A percentile compares a stretch with the other conserved stretches of the same genome.
phyloP scores from a whole-genome alignment of 1,140 invertebrate species.

The Notospermus geniculatus region DNA sequence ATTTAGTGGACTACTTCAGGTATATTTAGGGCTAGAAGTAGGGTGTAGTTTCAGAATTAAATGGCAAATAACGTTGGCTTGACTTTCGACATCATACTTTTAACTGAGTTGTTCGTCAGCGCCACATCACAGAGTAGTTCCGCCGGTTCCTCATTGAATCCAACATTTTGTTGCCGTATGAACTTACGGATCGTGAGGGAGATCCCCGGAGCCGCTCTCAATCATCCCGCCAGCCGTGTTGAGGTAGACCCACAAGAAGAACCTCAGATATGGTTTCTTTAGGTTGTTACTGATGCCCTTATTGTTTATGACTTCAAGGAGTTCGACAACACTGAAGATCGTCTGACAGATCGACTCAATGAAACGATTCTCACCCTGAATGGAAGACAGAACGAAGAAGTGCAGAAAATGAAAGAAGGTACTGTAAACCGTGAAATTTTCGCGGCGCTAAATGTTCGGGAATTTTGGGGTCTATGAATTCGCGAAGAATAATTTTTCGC shows the following conservation, averaged over 20 bases:
- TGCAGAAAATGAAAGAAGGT: not conserved
- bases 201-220: slow-evolving; percentile 51
- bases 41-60: no score
- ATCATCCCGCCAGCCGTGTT: slow-evolving; percentile 52
- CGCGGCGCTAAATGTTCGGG: no score
- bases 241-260: slow-evolving; percentile 52
- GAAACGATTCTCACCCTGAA: slow-evolving; percentile 53
- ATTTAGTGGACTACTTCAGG: no score
- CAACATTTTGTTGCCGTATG: not conserved
- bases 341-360: slow-evolving; percentile 56
- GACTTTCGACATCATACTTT: no score
- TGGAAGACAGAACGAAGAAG: slow-evolving; percentile 1
- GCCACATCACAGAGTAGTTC: no score
- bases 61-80: no score
- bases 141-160: no score
- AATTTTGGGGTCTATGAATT: no score
- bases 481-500: no score
- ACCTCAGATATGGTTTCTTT: slow-evolving; percentile 49
- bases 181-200: slow-evolving; percentile 33
- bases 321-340: slow-evolving; percentile 50
- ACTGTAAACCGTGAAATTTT: no score
- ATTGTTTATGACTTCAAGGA: slow-evolving; percentile 47
- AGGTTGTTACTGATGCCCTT: slow-evolving; percentile 39
- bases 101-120: no score
- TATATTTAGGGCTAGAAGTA: no score